Conservation (phyloP, 2,888 invertebrate genomes). For the Cosmorhoe ocellata region DNA sequence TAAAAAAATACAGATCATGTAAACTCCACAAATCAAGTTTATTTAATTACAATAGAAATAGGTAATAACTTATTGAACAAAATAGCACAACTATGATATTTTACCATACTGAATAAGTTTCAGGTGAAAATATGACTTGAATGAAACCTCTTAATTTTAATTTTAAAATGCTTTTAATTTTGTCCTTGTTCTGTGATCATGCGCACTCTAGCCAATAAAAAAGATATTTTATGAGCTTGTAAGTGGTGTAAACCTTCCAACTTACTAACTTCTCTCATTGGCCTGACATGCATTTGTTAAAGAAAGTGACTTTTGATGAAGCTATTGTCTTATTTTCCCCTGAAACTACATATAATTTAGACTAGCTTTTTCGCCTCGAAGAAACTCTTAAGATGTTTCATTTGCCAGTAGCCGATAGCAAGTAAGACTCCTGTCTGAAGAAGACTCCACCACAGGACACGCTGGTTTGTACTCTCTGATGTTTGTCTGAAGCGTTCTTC, state of each 20-base stretch:
- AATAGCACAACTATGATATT: slow-evolving; percentile 26
- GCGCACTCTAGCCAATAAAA: no score
- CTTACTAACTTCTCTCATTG: not conserved
- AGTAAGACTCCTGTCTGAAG: slow-evolving; percentile 95
- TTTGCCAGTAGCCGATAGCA: slow-evolving; percentile 98
- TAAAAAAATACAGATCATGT: slow-evolving; percentile 65
- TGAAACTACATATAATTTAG: slow-evolving; percentile 62
- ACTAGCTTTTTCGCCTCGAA: slow-evolving; percentile 99
- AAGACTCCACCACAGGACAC: slow-evolving; percentile 98
- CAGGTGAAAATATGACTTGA: slow-evolving; percentile 4
- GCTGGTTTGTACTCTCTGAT: slow-evolving; percentile 97
- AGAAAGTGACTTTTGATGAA: no score
- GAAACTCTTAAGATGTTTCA: slow-evolving; percentile 99
- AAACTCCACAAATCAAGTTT: slow-evolving; percentile 41
- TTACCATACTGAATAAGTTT: slow-evolving; percentile 6
- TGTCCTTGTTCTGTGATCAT: no score
- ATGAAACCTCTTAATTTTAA: no score
- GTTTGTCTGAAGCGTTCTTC: slow-evolving; percentile 99
- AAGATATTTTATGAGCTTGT: no score
- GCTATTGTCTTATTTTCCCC: slow-evolving; percentile 8
- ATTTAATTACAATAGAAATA: slow-evolving; percentile 32
- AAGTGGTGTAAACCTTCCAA: no score
- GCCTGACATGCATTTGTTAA: not conserved
- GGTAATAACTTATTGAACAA: slow-evolving; percentile 34
- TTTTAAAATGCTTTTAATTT: no score